These are phyloP conservation scores for Pterobdella sp. DNA, from an alignment of 2,888 invertebrate species.

Conservation along the genomic window DNA sequence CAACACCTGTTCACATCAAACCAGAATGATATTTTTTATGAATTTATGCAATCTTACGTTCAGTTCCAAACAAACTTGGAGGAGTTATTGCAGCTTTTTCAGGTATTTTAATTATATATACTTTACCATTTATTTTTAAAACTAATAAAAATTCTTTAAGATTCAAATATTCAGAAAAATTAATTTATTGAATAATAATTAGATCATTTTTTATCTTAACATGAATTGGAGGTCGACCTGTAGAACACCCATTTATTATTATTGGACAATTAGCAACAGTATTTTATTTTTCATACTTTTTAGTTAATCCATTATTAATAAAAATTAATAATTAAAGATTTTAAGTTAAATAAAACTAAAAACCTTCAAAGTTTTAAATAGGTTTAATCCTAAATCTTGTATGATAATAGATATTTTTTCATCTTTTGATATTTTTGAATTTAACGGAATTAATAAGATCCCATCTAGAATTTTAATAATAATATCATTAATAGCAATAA, in stretches of 20 bases:
- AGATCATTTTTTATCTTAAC: conserved; percentile 60
- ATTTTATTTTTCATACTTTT: conserved; percentile 36
- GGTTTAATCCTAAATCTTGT: conserved; percentile 52
- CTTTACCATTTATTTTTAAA: conserved; percentile 56
- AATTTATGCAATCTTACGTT: conserved; percentile 71
- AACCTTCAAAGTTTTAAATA: conserved; percentile 48
- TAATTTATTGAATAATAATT: conserved; percentile 57
- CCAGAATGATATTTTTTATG: conserved; percentile 78
- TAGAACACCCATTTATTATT: conserved; percentile 59
- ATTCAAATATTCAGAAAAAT: conserved; percentile 56
- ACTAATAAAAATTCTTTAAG: conserved; percentile 53
- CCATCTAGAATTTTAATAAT: conserved; percentile 23
- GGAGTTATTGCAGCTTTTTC: conserved; percentile 63
- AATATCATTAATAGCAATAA: conserved; percentile 10
- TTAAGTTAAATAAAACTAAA: conserved; percentile 38
- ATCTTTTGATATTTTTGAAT: conserved; percentile 58
- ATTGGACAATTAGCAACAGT: conserved; percentile 37
- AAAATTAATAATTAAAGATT: conserved; percentile 24
- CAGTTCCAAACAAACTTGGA: conserved; percentile 71
- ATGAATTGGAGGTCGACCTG: conserved; percentile 65
- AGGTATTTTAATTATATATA: conserved; percentile 63
- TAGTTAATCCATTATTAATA: conserved; percentile 18
- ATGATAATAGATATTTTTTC: conserved; percentile 65
- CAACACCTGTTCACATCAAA: conserved; percentile 69
- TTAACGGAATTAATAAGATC: conserved; percentile 15